These are phyloP conservation scores for Sicus ferrugineus DNA, from an alignment of 2,888 invertebrate genomes.

Conservation along the genomic window DNA sequence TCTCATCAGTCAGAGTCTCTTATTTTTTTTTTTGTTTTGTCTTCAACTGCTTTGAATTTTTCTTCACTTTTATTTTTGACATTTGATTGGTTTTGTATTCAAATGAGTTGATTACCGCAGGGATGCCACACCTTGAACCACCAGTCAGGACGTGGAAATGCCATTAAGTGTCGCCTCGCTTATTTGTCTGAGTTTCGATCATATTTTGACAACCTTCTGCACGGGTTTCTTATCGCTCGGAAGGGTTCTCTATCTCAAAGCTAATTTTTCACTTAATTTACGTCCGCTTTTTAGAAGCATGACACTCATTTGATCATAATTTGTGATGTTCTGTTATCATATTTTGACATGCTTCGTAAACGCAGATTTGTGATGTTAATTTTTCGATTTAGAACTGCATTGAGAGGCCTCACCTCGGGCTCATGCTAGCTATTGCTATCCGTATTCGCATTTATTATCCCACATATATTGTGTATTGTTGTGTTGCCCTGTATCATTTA, in stretches of 20 bases:
- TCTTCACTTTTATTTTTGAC: not conserved
- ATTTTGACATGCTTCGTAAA: constrained; percentile 1
- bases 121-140: not conserved
- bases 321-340: not conserved
- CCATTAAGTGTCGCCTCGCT: not conserved
- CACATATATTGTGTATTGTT: too few species aligned
- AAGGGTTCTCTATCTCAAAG: not conserved
- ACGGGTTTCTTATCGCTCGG: not conserved
- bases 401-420: too few species aligned
- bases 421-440: too few species aligned
- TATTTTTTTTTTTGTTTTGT: not conserved
- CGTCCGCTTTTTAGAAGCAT: not conserved
- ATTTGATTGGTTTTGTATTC: constrained; percentile 14
- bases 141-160: not conserved
- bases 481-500: too few species aligned
- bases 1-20: too few species aligned
- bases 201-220: not conserved
- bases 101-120: not conserved
- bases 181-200: not conserved
- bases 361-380: not conserved
- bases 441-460: too few species aligned
- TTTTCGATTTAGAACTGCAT: not conserved
- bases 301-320: not conserved
- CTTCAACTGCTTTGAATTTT: not conserved
- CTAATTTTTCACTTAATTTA: not conserved